Percentiles rank a stretch among this genome's conserved stretches.
phyloP scores from a whole-genome alignment of 2,797 vertebrate genomes.

The Chiloscyllium punctatum region DNA sequence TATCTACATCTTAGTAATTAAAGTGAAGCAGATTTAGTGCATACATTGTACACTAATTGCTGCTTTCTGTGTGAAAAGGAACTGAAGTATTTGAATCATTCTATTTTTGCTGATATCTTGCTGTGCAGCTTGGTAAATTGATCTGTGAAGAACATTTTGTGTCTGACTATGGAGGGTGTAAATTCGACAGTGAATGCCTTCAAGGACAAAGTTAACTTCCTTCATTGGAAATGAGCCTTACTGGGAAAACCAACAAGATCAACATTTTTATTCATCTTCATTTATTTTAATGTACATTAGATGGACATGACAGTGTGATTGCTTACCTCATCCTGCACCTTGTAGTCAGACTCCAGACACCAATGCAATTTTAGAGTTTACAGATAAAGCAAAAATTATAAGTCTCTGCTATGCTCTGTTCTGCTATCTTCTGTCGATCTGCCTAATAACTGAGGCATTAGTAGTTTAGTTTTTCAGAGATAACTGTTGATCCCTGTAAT shows the following conservation, averaged over 20 bases:
- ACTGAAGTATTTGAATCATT: constrained; percentile 16
- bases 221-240: background rate
- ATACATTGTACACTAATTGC: background rate
- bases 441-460: background rate
- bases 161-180: background rate
- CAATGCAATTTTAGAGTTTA: background rate
- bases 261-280: background rate
- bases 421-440: background rate
- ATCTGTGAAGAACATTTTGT: background rate
- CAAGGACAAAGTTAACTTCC: background rate
- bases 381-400: background rate
- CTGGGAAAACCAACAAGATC: background rate
- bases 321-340: background rate
- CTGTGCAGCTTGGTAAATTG: background rate
- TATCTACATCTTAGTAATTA: constrained; percentile 16
- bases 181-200: background rate
- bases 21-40: background rate
- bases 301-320: background rate
- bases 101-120: constrained; percentile 6
- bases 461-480: background rate
- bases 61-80: background rate
- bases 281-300: background rate
- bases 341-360: background rate
- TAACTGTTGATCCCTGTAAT: constrained; percentile 18
- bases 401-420: background rate